phyloP scores from a whole-genome alignment of 1,140 invertebrate genomes.

The Monomorium pharaonis region DNA sequence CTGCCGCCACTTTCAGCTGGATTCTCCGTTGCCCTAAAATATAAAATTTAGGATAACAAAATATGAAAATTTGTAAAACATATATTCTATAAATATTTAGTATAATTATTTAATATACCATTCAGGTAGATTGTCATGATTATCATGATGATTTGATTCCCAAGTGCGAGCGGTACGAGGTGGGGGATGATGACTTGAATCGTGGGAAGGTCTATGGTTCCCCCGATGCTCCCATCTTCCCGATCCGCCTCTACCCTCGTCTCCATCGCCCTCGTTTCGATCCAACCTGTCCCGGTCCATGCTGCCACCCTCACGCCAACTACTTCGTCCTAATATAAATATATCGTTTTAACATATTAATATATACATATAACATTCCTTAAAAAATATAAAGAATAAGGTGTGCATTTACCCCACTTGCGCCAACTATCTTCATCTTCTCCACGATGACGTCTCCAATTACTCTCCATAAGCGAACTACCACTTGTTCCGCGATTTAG shows the following conservation, averaged over 20 bases:
- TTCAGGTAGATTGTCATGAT: constrained; percentile 89
- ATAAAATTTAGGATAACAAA: constrained; percentile 10
- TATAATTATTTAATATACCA: constrained; percentile 83
- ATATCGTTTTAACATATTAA: constrained; percentile 1
- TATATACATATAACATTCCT: not conserved
- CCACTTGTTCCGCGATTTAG: constrained; percentile 84
- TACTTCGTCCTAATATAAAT: constrained; percentile 81
- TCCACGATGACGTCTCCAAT: constrained; percentile 87
- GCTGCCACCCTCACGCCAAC: constrained; percentile 89
- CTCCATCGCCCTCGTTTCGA: constrained; percentile 78
- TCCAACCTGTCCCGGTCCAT: constrained; percentile 80
- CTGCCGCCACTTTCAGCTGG: constrained; percentile 92
- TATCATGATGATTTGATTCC: constrained; percentile 84
- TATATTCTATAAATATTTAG: not conserved
- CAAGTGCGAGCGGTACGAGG: constrained; percentile 80
- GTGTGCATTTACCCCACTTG: constrained; percentile 85
- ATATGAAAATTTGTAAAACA: constrained; percentile 39
- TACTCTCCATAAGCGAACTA: constrained; percentile 86
- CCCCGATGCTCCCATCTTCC: constrained; percentile 85
- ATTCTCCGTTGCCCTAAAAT: constrained; percentile 89
- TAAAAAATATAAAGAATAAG: not conserved
- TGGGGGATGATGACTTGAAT: constrained; percentile 80
- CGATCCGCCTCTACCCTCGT: constrained; percentile 75
- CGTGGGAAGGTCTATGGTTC: constrained; percentile 81
- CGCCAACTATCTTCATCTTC: constrained; percentile 89